Evolutionary conservation across 2,888 invertebrate genomes (phyloP).

Genomic region (Cyclophora punctaria): DNA sequence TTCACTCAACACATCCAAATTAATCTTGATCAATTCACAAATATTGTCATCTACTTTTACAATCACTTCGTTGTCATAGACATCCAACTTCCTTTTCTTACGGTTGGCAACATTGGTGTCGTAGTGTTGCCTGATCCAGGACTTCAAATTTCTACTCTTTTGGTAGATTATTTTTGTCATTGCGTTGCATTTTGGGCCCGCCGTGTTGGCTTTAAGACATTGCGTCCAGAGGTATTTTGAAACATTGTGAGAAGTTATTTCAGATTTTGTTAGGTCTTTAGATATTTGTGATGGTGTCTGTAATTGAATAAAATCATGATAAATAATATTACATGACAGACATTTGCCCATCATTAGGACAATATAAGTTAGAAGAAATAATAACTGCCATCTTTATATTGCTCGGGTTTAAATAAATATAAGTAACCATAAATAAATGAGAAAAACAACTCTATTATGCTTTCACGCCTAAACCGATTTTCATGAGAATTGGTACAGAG

Average conservation of each 20-base stretch:
- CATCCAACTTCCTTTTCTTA: constrained; percentile 25
- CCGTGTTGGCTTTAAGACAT: constrained; percentile 52
- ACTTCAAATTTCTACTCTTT: constrained; percentile 41
- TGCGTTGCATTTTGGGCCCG: constrained; percentile 53
- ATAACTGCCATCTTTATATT: too few relatives aligned
- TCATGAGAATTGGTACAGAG: background rate
- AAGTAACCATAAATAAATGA: too few relatives aligned
- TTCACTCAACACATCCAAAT: constrained; percentile 56
- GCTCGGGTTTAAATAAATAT: too few relatives aligned
- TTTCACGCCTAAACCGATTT: background rate
- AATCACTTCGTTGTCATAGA: constrained; percentile 20
- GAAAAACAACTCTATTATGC: too few relatives aligned
- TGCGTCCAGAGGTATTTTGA: constrained; percentile 48
- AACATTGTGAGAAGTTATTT: constrained; percentile 38
- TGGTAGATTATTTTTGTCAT: constrained; percentile 48
- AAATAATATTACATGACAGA: background rate
- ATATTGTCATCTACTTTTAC: constrained; percentile 43
- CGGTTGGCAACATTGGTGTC: constrained; percentile 32
- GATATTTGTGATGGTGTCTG: constrained; percentile 47
- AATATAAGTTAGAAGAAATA: background rate
- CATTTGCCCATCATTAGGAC: too few relatives aligned
- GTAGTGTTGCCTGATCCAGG: constrained; percentile 56
- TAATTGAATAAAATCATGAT: constrained; percentile 15
- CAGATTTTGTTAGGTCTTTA: constrained; percentile 31
- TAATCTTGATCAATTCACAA: constrained; percentile 45